phyloP scores from a whole-genome alignment of 2,113 vertebrate species.

The Solea solea region DNA sequence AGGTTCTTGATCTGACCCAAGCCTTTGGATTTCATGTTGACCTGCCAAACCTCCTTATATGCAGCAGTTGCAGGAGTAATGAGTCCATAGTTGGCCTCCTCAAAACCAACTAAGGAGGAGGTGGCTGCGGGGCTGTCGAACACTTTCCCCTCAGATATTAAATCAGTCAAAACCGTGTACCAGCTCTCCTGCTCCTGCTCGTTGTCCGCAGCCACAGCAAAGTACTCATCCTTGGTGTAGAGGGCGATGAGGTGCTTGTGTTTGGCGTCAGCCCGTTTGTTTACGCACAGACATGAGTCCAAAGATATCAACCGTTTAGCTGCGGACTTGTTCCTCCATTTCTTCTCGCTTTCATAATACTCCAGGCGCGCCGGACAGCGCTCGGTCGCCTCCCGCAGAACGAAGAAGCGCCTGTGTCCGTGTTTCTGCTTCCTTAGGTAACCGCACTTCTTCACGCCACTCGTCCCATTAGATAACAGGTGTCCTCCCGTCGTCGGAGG shows the following conservation, averaged over 20 bases:
- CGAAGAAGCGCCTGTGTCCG: conserved; percentile 96
- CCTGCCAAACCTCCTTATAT: conserved; percentile 98
- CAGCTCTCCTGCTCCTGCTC: conserved; percentile 96
- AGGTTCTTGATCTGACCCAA: conserved; percentile 94
- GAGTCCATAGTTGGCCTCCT: conserved; percentile 89
- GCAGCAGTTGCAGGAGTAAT: conserved; percentile 80
- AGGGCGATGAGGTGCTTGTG: conserved; percentile 98
- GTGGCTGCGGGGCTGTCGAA: conserved; percentile 78
- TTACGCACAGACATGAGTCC: conserved; percentile 94
- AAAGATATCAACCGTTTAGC: conserved; percentile 92
- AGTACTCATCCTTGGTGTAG: conserved; percentile 98
- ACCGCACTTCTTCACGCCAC: conserved; percentile 91
- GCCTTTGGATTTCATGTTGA: conserved; percentile 94
- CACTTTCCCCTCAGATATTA: conserved; percentile 89
- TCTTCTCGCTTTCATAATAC: conserved; percentile 98
- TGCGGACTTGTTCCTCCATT: conserved; percentile 93
- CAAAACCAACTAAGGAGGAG: conserved; percentile 81
- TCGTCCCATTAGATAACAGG: conserved; percentile 70
- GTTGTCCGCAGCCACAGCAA: conserved; percentile 94
- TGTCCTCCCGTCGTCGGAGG: conserved; percentile 77
- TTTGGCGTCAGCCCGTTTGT: conserved; percentile 96
- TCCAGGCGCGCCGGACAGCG: conserved; percentile 89
- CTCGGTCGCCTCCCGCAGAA: conserved; percentile 85
- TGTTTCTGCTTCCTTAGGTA: conserved; percentile 97
- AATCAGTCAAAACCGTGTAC: conserved; percentile 89